Evolutionary conservation across 2,113 vertebrate species (phyloP), one percentile per base, ranked within the genome.

Genomic region (Mobula birostris): DNA sequence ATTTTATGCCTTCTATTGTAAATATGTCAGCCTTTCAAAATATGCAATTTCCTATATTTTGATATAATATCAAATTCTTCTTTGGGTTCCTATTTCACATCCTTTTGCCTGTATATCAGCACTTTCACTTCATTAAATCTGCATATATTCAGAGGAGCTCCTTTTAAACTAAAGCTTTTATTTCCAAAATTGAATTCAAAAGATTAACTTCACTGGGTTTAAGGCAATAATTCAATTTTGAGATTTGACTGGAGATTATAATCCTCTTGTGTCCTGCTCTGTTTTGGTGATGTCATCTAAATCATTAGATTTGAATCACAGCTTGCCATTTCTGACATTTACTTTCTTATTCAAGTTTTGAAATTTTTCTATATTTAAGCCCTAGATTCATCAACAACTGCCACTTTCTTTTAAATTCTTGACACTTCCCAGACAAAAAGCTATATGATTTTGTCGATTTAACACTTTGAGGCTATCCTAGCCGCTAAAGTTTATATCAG

Each of bases 161-260:
- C 21, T 27, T 74, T 74, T 74, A 27, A 48, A 93, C 90, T 74
- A 19, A 40, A 27, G 90, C 40, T 5, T 72, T 88, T 79, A 14
- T 32, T 88, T 5, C 29, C 58, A 66, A 14, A 88, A 66, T 63
- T 66, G 85, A 88, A 88, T 66, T 88, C 48, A 72, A 74, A 93
- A 88, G 72, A 40, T 72, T 27, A 68, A 72, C 36, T 72, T 48
- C 70, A 74, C 21, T 74, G 21, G 72, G 68, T 74, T 93, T 72
- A 74, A 92, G 29, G 70, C 90, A 74, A 93, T 93, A 93, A 72
- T 56, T 93, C 66, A 93, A 93, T 74, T 48, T 74, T 74, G 70
- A 93, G 68, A 70, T 74, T 93, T 48, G 11, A 27, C 36, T 93
- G 68, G 5, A 70, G 36, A 93, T 70, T 92, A 92, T 56, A 92